Evolutionary conservation across 2,113 vertebrate genomes (phyloP).

Genomic region (Prionailurus bengalensis): DNA sequence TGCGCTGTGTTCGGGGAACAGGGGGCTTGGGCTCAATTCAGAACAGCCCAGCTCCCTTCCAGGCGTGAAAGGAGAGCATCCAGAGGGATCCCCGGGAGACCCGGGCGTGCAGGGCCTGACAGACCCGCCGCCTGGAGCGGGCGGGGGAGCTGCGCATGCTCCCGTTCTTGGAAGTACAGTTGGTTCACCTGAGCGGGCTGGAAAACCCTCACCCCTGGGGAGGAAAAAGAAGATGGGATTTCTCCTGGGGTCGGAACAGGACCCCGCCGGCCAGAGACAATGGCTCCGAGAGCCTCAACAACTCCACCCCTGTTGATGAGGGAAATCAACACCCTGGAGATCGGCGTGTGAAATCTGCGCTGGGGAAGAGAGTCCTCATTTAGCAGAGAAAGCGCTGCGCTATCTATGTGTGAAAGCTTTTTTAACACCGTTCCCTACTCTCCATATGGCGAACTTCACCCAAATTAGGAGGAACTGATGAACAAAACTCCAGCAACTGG

Average conservation of each 20-base stretch:
- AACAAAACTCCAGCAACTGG: slow-evolving; percentile 75
- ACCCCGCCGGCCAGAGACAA: slow-evolving; percentile 76
- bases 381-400: slow-evolving; percentile 83
- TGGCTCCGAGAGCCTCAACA: slow-evolving; percentile 65
- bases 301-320: slow-evolving; percentile 78
- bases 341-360: slow-evolving; percentile 85
- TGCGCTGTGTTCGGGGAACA: slow-evolving; percentile 72
- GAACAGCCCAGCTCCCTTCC: slow-evolving; percentile 76
- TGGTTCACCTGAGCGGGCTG: slow-evolving; percentile 66
- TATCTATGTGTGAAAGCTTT: slow-evolving; percentile 86
- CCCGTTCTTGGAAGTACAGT: slow-evolving; percentile 6
- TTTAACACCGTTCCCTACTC: slow-evolving; percentile 83
- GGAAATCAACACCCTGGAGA: slow-evolving; percentile 86
- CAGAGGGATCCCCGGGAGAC: slow-evolving; percentile 79
- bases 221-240: slow-evolving; percentile 81
- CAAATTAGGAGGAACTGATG: slow-evolving; percentile 73
- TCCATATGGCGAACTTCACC: slow-evolving; percentile 87
- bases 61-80: slow-evolving; percentile 78
- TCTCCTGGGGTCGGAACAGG: slow-evolving; percentile 83
- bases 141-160: not conserved
- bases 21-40: slow-evolving; percentile 78
- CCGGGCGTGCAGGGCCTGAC: not conserved
- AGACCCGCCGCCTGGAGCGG: slow-evolving; percentile 26
- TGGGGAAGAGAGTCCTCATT: slow-evolving; percentile 83
- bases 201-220: slow-evolving; percentile 55